Evolutionary conservation across 1,140 invertebrate species (phyloP).

Genomic region (Rhopalosiphum padi): DNA sequence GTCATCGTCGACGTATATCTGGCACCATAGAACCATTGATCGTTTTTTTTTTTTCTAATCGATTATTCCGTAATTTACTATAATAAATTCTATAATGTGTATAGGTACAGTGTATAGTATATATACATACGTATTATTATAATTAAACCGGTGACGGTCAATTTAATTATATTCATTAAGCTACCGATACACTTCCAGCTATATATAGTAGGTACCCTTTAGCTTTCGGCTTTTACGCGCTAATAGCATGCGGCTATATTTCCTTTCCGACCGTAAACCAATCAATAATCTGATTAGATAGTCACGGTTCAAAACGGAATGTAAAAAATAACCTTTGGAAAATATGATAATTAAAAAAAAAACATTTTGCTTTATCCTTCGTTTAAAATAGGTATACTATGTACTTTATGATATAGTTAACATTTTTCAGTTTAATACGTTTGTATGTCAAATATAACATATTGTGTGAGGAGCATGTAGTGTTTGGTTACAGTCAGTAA

Average conservation of each 20-base stretch:
- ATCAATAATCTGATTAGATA: slow-evolving; percentile 12
- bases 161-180: slow-evolving; percentile 21
- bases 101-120: not conserved
- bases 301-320: not conserved
- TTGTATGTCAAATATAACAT: too few relatives aligned
- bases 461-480: too few relatives aligned
- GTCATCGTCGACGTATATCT: not conserved
- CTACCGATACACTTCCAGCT: not conserved
- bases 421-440: too few relatives aligned
- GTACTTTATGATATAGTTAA: too few relatives aligned
- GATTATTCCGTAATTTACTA: not conserved
- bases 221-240: not conserved
- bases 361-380: not conserved
- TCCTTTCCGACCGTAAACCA: not conserved
- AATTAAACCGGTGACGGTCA: not conserved
- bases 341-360: not conserved
- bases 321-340: not conserved
- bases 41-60: not conserved
- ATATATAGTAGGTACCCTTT: not conserved
- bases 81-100: not conserved
- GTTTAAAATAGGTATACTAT: too few relatives aligned
- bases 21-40: not conserved
- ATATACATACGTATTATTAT: not conserved
- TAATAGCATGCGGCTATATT: not conserved
- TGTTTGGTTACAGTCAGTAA: too few relatives aligned